Evolutionary conservation across 2,888 invertebrate genomes (phyloP), one percentile per base, ranked within the genome.

Genomic region (Mantis religiosa): DNA sequence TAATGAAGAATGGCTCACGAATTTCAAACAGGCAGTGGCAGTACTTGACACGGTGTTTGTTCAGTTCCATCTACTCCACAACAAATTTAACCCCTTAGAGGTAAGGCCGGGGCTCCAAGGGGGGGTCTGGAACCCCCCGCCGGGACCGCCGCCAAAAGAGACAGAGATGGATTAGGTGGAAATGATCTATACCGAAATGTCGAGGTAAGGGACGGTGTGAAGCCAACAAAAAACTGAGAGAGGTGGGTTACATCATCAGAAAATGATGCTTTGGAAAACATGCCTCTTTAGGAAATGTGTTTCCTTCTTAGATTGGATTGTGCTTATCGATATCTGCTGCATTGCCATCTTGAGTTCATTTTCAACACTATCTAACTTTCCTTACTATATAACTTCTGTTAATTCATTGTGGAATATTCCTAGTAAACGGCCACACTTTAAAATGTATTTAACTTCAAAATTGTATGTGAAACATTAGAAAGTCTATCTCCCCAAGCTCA

Each of bases 91-190:
- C 87, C 30, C 87, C 82, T 34, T 34, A 28, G 82, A 82, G 34
- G 87, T 82, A 82, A 82, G 82, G 28, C 30, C 87, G 82, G 82
- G 87, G 82, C 87, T 82, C 82, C 87, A 82, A 27, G 30, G 54
- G 82, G 87, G 87, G 82, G 87, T 30, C 82, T 27, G 8, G 82
- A 82, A 27, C 28, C 87, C 15, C 87, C 87, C n/a, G 15, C n/a
- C 28, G 82, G 30, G 87, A 20, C 54, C 82, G 87, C 87, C 87
- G 87, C 87, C 82, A 87, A 82, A 27, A 30, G 82, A 82, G 87
- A 87, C 87, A 87, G 87, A 87, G 87, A 87, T 87, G 87, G 82
- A 87, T 87, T 87, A 87, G 87, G 87, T 87, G 87, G 87, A 87
- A 87, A 87, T 87, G 87, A 87, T 87, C 87, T 87, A 87, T 87